phyloP scores from a whole-genome alignment of 2,113 vertebrate genomes.

The Lampris megalopsis region DNA sequence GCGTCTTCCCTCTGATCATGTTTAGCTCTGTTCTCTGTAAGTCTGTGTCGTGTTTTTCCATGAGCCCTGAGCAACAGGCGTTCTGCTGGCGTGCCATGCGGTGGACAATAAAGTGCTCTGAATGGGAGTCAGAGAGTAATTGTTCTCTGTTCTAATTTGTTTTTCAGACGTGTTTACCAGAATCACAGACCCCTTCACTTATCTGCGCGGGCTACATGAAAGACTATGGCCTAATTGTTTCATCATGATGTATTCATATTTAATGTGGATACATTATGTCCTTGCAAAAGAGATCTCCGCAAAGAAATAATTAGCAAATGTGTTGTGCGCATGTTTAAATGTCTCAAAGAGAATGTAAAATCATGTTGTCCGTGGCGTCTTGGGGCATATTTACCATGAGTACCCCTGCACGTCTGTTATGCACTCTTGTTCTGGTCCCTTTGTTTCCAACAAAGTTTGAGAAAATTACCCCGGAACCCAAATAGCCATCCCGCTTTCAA shows the following conservation, averaged over 20 bases:
- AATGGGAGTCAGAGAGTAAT: no score
- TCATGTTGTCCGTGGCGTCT: conserved; percentile 68
- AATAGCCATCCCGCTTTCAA: conserved; percentile 73
- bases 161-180: conserved; percentile 1
- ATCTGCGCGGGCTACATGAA: conserved; percentile 56
- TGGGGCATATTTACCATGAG: conserved; percentile 64
- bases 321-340: conserved; percentile 72
- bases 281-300: conserved; percentile 60
- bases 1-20: conserved; percentile 32
- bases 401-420: conserved; percentile 18
- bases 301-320: conserved; percentile 72
- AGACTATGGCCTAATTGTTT: conserved; percentile 78
- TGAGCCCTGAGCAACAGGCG: no score
- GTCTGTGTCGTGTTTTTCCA: no score
- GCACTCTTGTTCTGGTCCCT: conserved; percentile 66
- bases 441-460: conserved; percentile 74
- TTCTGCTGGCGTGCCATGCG: no score
- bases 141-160: no score
- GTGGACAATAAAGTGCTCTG: no score
- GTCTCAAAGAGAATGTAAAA: conserved; percentile 81
- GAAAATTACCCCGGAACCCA: conserved; percentile 71
- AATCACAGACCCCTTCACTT: conserved; percentile 52
- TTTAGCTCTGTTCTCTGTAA: conserved; percentile 10
- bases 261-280: conserved; percentile 74
- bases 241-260: conserved; percentile 81